Percentiles rank a stretch among this genome's conserved stretches.
phyloP scores from a whole-genome alignment of 2,888 invertebrate genomes.

The Rhorus exstirpatorius region DNA sequence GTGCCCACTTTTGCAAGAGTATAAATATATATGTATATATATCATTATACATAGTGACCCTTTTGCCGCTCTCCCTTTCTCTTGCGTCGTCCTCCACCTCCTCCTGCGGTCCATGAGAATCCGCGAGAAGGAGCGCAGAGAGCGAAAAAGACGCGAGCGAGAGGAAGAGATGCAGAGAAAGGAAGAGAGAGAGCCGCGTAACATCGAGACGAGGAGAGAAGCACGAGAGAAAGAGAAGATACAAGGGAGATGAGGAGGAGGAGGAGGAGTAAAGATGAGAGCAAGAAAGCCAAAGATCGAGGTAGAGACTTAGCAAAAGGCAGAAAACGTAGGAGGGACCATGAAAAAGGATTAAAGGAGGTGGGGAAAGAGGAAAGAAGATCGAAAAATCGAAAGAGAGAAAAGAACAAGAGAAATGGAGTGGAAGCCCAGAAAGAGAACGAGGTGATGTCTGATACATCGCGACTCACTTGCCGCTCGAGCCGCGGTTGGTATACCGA shows the following conservation, averaged over 20 bases:
- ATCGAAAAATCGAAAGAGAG: conserved; percentile 5
- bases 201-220: background rate
- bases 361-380: background rate
- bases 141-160: background rate
- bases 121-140: conserved; percentile 2
- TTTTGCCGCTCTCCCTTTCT: conserved; percentile 6
- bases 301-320: background rate
- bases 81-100: background rate
- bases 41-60: background rate
- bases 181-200: background rate
- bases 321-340: conserved; percentile 11
- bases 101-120: background rate
- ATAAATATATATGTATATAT: background rate
- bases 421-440: background rate
- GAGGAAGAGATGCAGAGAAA: background rate
- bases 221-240: too few relatives aligned
- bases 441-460: conserved; percentile 14
- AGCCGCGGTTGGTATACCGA: too few relatives aligned
- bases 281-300: background rate
- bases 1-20: background rate
- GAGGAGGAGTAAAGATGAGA: background rate
- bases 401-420: background rate
- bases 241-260: background rate
- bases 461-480: conserved; percentile 22
- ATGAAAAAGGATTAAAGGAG: background rate